These are phyloP conservation scores for Pristionchus mayeri DNA, from an alignment of 2,888 invertebrate genomes.

Conservation along the genomic window DNA sequence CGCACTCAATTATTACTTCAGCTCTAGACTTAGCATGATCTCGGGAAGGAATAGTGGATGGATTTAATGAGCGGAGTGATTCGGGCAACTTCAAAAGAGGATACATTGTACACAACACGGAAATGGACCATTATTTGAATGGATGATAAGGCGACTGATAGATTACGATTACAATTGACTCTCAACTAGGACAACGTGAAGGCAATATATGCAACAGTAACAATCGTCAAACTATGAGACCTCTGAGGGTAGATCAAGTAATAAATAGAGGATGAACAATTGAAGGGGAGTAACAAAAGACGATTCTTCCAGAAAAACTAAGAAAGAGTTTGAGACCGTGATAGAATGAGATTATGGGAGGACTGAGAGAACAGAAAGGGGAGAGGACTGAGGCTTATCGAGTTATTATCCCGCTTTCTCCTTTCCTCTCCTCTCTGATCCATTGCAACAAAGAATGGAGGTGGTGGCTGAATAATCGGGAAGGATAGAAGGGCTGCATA, in stretches of 20 bases:
- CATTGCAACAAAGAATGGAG: slow-evolving; percentile 16
- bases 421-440: not conserved
- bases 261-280: not conserved
- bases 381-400: slow-evolving; percentile 8
- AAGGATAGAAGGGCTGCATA: slow-evolving; percentile 15
- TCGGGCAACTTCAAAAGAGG: slow-evolving; percentile 29
- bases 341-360: not conserved
- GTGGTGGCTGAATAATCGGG: not conserved
- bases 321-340: slow-evolving; percentile 22
- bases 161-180: not conserved
- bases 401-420: slow-evolving; percentile 4
- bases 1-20: no score
- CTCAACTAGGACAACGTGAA: slow-evolving; percentile 9
- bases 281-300: not conserved
- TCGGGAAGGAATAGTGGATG: not conserved
- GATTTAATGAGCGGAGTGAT: not conserved
- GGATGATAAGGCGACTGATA: slow-evolving; percentile 15
- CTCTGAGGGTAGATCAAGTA: slow-evolving; percentile 2
- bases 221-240: slow-evolving; percentile 22
- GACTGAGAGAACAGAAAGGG: not conserved
- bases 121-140: slow-evolving; percentile 26
- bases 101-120: slow-evolving; percentile 40
- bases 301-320: not conserved
- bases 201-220: slow-evolving; percentile 14
- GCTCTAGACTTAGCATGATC: no score